A percentile compares a stretch with the other conserved stretches of the same genome.
Evolutionary conservation across 2,888 invertebrate species (phyloP).

Genomic region (Tromatobia lineatoria): DNA sequence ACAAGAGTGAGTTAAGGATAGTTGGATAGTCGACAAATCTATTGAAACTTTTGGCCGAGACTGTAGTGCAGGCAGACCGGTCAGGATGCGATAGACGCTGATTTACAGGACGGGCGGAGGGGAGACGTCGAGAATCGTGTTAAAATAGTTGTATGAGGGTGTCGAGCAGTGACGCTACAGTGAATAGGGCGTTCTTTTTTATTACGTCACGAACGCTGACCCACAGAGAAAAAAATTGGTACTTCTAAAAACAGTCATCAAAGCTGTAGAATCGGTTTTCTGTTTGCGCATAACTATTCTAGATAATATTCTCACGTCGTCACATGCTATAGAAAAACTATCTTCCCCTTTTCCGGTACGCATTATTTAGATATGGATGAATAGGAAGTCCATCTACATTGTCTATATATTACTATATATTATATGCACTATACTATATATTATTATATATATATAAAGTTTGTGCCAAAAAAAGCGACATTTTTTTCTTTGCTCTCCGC

Average conservation of each 20-base stretch:
- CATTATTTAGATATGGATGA: neutral
- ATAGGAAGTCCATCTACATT: neutral
- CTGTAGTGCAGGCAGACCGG: constrained; percentile 59
- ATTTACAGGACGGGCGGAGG: constrained; percentile 40
- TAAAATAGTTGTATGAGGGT: constrained; percentile 34
- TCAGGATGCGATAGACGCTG: constrained; percentile 53
- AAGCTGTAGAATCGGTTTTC: neutral
- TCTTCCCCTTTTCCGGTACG: neutral
- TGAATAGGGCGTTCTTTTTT: neutral
- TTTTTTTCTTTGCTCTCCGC: too few relatives aligned
- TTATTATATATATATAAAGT: too few relatives aligned
- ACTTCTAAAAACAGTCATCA: neutral
- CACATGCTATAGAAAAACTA: neutral
- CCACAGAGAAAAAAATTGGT: neutral
- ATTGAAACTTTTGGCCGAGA: constrained; percentile 28
- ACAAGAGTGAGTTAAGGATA: neutral
- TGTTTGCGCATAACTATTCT: neutral
- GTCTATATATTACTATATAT: neutral
- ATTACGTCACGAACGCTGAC: neutral
- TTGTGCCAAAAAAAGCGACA: too few relatives aligned
- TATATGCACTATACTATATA: neutral
- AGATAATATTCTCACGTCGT: neutral
- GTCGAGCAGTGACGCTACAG: constrained; percentile 12
- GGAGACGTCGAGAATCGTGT: constrained; percentile 35
- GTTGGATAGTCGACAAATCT: neutral